phyloP scores from a whole-genome alignment of 2,113 vertebrate genomes.

The Ictalurus punctatus region DNA sequence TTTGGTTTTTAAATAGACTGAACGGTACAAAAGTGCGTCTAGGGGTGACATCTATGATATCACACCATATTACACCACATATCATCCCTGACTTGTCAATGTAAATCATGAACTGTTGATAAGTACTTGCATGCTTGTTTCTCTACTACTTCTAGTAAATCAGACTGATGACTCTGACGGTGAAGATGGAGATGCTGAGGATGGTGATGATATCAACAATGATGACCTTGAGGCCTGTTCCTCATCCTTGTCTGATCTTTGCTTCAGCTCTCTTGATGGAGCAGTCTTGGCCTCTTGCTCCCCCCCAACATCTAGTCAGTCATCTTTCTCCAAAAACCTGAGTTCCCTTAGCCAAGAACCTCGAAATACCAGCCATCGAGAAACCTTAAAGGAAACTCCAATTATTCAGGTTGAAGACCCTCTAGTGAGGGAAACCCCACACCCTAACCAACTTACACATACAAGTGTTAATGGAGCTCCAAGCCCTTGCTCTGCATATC shows the following conservation, averaged over 20 bases:
- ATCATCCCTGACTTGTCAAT: not conserved
- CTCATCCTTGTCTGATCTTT: conserved; percentile 45
- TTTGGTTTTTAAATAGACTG: not conserved
- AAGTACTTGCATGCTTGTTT: not conserved
- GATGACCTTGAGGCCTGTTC: conserved; percentile 31
- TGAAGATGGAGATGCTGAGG: not conserved
- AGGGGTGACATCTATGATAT: not conserved
- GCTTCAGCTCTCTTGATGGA: conserved; percentile 36
- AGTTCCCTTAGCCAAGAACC: conserved; percentile 27
- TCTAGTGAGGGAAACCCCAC: not conserved
- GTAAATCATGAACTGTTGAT: not conserved
- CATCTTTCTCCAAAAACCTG: not conserved
- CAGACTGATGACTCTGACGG: conserved; percentile 13
- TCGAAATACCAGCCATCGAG: not conserved
- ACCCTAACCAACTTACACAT: not conserved
- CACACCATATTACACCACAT: not conserved
- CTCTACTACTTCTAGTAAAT: conserved; percentile 51
- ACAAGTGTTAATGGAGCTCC: not conserved
- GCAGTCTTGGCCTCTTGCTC: conserved; percentile 14
- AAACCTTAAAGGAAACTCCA: not conserved
- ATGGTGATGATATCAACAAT: conserved; percentile 13
- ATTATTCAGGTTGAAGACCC: not conserved
- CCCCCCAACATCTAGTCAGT: not conserved
- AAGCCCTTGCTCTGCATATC: conserved; percentile 47
- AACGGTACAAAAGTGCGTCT: not conserved